Evolutionary conservation across 2,888 invertebrate species (phyloP), one percentile per base, ranked within the genome.

Genomic region (Acanthopleura granulata): DNA sequence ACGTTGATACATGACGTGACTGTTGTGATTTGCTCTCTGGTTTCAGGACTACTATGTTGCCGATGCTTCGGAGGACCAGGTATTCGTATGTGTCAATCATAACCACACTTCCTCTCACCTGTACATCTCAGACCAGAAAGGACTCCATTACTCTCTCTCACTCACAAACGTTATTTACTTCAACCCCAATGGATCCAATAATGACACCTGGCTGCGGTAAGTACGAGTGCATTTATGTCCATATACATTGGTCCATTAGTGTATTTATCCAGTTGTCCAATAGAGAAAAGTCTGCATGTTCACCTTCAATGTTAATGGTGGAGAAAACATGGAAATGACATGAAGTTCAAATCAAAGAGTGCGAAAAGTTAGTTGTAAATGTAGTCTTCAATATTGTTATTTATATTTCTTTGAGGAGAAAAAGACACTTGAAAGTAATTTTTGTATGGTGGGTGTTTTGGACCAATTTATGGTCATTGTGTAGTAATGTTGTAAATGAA

Each of bases 191-290:
- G 85, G 81, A 16, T 77, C 83, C 12, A 79, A 83, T 94, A 94
- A 94, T 84, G 93, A 94, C 81, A 94, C 94, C 77, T 96, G 96
- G 95, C 90, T 96, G 4, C 94, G 94, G 95, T 96, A 92, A 93
- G 93, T 61, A 61, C 18, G 12, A 9, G 57, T 57, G 3, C 57
- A 57, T 3, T 57, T 22, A 57, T 12, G 12, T 57, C 6, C 12
- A 57, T 57, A 22, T 57, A 12, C 57, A 57, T 1, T 57, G 57
- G 6, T 57, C 18, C 12, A 12, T 57, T 18, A 57, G 12, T 22
- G 3, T 57, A 57, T 18, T 57, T 22, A 4, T 6, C 57, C 18
- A 57, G 12, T 12, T n/a, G 57, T n/a, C 57, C 12, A 9, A n/a
- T n/a, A n/a, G n/a, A n/a, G n/a, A n/a, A n/a, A n/a, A n/a, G n/a